Evolutionary conservation across 2,797 vertebrate species (phyloP).

Genomic region (Spondyliosoma cantharus): DNA sequence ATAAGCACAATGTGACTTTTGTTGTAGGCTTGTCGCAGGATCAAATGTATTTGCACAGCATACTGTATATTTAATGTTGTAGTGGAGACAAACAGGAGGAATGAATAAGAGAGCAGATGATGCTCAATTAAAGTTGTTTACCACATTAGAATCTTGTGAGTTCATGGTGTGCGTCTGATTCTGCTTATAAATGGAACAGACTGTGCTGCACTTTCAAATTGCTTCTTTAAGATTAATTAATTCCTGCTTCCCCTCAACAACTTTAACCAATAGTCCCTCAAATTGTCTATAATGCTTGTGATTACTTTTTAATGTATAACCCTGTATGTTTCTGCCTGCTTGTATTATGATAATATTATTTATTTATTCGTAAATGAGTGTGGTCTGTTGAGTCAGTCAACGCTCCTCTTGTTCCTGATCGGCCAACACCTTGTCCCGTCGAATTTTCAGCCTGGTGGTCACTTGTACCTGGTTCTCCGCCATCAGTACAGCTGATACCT

Average conservation of each 20-base stretch:
- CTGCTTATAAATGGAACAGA: constrained; percentile 35
- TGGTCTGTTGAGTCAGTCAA: too few species aligned
- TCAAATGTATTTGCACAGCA: constrained; percentile 18
- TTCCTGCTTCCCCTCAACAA: constrained; percentile 19
- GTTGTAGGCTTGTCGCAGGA: background rate
- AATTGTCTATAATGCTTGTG: background rate
- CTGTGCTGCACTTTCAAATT: constrained; percentile 18
- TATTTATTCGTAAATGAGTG: background rate
- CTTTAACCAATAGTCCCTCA: constrained; percentile 12
- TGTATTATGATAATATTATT: background rate
- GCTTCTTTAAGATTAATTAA: constrained; percentile 38
- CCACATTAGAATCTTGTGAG: constrained; percentile 31
- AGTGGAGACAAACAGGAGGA: constrained; percentile 17
- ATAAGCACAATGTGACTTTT: constrained; percentile 3
- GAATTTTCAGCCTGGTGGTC: too few species aligned
- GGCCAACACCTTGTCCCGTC: too few species aligned
- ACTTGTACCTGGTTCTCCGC: too few species aligned
- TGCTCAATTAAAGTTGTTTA: constrained; percentile 58
- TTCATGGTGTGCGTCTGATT: constrained; percentile 26
- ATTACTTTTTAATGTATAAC: constrained; percentile 10
- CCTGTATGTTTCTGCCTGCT: background rate
- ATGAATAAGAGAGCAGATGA: constrained; percentile 30
- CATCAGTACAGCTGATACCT: too few species aligned
- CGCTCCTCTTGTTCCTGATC: too few species aligned
- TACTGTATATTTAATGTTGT: constrained; percentile 20